phyloP scores from a whole-genome alignment of 2,797 vertebrate genomes.

The Furcifer pardalis region DNA sequence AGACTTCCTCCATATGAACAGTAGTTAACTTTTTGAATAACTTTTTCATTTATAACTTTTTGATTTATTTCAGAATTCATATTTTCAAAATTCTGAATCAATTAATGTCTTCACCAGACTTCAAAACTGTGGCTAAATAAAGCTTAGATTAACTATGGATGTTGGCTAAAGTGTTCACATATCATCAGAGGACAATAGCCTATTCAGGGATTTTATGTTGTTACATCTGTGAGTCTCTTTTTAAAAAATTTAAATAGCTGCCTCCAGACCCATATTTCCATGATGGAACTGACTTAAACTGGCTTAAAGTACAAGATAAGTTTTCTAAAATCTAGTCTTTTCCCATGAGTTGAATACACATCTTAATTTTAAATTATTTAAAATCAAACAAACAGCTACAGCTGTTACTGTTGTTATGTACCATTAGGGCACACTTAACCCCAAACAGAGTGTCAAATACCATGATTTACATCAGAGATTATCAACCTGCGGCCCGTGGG shows the following conservation, averaged over 20 bases:
- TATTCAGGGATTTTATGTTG: conserved; percentile 75
- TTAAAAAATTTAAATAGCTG: conserved; percentile 62
- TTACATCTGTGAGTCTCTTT: not conserved
- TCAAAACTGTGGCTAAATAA: conserved; percentile 43
- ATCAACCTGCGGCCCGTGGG: too few species aligned
- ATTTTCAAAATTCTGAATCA: conserved; percentile 32
- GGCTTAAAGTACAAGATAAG: conserved; percentile 78
- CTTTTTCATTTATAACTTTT: too few species aligned
- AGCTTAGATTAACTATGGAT: conserved; percentile 46
- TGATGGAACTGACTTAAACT: conserved; percentile 84
- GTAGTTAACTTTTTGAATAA: too few species aligned
- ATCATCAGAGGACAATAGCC: conserved; percentile 70
- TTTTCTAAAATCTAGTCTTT: conserved; percentile 71
- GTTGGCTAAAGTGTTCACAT: conserved; percentile 40
- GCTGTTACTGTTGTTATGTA: conserved; percentile 55
- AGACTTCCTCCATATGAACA: too few species aligned
- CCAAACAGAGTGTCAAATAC: too few species aligned
- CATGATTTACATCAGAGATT: too few species aligned
- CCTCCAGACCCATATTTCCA: conserved; percentile 88
- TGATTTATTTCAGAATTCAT: conserved; percentile 45
- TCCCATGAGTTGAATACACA: conserved; percentile 82
- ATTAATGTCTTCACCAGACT: conserved; percentile 37
- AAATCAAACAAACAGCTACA: conserved; percentile 81
- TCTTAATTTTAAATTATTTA: conserved; percentile 80
- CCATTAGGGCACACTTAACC: too few species aligned